phyloP scores from a whole-genome alignment of 2,797 vertebrate genomes.

The Chaetophractus vellerosus region DNA sequence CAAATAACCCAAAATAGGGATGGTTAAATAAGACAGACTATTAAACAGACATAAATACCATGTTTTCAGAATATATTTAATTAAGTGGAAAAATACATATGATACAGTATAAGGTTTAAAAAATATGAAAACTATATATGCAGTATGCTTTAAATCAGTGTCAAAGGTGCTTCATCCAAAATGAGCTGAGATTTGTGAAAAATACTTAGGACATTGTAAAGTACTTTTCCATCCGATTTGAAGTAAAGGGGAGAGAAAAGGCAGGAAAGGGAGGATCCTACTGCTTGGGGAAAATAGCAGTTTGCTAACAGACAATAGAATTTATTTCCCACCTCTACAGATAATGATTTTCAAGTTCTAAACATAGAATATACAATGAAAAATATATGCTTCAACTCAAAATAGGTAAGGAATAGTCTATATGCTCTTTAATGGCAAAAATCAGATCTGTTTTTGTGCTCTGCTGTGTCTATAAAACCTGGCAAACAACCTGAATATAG shows the following conservation, averaged over 20 bases:
- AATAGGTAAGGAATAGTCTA: background rate
- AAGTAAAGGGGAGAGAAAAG: background rate
- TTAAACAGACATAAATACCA: constrained; percentile 68
- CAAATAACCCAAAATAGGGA: constrained; percentile 18
- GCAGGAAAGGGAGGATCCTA: background rate
- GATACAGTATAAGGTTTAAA: background rate
- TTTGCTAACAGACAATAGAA: background rate
- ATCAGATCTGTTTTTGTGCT: background rate
- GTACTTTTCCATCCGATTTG: background rate
- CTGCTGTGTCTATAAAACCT: background rate
- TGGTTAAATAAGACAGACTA: constrained; percentile 57
- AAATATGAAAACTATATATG: background rate
- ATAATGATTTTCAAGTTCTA: background rate
- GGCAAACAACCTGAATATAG: fast-evolving
- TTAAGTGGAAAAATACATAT: constrained; percentile 39
- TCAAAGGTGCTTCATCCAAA: background rate
- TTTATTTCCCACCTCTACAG: background rate
- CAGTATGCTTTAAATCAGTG: constrained; percentile 50
- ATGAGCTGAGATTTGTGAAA: constrained; percentile 32
- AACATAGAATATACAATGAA: background rate
- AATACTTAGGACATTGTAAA: background rate
- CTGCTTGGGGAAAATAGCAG: background rate
- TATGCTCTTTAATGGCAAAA: background rate
- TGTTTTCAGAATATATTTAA: constrained; percentile 61
- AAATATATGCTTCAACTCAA: background rate